Evolutionary conservation across 2,888 invertebrate genomes (phyloP).

Genomic region (Busseola fusca): DNA sequence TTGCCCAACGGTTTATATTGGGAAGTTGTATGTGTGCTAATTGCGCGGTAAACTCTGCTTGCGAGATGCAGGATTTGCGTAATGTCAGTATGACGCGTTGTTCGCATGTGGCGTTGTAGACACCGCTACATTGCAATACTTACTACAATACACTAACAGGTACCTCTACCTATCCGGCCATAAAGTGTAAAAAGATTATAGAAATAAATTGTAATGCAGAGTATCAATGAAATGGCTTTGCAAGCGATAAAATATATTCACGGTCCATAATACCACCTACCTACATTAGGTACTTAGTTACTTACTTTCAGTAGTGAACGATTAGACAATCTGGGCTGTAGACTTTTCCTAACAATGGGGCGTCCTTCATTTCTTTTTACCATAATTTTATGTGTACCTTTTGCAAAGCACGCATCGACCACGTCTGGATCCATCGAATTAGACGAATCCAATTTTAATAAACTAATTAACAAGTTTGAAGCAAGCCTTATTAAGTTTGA

Average conservation of each 20-base stretch:
- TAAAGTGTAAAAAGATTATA: slow-evolving; percentile 1
- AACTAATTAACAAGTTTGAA: slow-evolving; percentile 94
- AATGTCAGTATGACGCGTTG: too few relatives aligned
- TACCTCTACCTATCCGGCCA: neutral
- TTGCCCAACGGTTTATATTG: too few relatives aligned
- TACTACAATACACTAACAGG: too few relatives aligned
- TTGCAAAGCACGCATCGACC: slow-evolving; percentile 72
- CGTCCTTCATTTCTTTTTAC: slow-evolving; percentile 64
- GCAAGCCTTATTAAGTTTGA: slow-evolving; percentile 97
- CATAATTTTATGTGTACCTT: slow-evolving; percentile 69
- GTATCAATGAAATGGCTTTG: slow-evolving; percentile 39
- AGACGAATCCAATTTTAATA: slow-evolving; percentile 94
- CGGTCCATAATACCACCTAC: slow-evolving; percentile 12
- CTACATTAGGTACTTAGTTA: slow-evolving; percentile 21
- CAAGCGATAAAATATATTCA: slow-evolving; percentile 24
- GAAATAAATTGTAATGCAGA: slow-evolving; percentile 22
- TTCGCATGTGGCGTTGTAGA: too few relatives aligned
- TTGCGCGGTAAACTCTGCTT: too few relatives aligned
- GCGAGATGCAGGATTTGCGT: too few relatives aligned
- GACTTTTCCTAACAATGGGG: slow-evolving; percentile 66
- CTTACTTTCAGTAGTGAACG: slow-evolving; percentile 24
- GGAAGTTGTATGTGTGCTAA: too few relatives aligned
- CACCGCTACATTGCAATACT: too few relatives aligned
- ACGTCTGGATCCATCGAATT: slow-evolving; percentile 93
- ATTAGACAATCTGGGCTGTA: slow-evolving; percentile 23